Evolutionary conservation across 2,888 invertebrate genomes (phyloP).

Genomic region (Xanthia icteritia): DNA sequence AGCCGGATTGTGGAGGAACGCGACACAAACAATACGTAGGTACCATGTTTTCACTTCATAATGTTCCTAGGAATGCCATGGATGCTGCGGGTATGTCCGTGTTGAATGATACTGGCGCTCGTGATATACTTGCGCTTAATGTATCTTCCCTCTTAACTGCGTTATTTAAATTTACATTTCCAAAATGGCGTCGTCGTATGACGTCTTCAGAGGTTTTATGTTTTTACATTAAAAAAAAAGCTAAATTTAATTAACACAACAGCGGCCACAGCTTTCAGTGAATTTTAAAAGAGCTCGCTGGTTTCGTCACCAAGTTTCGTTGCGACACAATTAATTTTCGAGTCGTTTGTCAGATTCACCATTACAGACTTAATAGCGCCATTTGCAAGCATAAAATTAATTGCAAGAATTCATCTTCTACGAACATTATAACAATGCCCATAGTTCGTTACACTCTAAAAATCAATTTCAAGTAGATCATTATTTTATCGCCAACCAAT

Average conservation of each 20-base stretch:
- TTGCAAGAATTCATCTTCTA: conserved; percentile 45
- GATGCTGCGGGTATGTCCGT: conserved; percentile 8
- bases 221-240: neutral
- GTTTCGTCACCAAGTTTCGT: conserved; percentile 8
- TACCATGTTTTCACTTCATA: conserved; percentile 36
- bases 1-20: conserved; percentile 63
- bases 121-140: neutral
- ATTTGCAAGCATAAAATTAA: conserved; percentile 54
- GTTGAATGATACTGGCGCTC: neutral
- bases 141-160: no score
- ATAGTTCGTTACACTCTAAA: conserved; percentile 56
- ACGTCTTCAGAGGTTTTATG: neutral
- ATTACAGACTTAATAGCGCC: conserved; percentile 44
- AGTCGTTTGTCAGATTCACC: conserved; percentile 33
- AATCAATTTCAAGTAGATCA: conserved; percentile 56
- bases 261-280: neutral
- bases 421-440: conserved; percentile 49
- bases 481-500: conserved; percentile 49
- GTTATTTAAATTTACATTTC: neutral
- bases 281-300: neutral
- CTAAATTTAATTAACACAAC: neutral
- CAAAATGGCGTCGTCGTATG: neutral
- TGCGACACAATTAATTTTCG: conserved; percentile 19
- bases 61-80: conserved; percentile 37
- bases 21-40: conserved; percentile 53